Evolutionary conservation across 2,797 vertebrate genomes (phyloP).

Genomic region (Paguma larvata): DNA sequence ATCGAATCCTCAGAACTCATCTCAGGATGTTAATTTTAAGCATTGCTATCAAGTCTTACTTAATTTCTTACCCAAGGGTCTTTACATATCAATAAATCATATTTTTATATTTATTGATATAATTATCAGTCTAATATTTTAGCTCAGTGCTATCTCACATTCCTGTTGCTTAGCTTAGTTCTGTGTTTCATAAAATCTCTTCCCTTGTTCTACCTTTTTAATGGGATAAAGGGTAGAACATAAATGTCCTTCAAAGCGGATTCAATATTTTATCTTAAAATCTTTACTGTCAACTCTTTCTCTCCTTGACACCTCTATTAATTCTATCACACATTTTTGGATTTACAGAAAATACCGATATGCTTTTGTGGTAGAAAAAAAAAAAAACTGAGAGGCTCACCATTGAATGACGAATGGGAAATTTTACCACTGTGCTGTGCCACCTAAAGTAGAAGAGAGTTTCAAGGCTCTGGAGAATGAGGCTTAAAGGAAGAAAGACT

Average conservation of each 20-base stretch:
- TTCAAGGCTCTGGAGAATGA: not conserved
- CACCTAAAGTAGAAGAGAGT: not conserved
- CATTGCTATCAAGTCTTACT: constrained; percentile 31
- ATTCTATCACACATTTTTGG: not conserved
- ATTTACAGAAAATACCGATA: constrained; percentile 3
- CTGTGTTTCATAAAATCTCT: not conserved
- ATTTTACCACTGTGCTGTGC: fast-evolving
- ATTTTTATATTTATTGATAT: constrained; percentile 43
- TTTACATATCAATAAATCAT: constrained; percentile 12
- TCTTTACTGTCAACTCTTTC: not conserved
- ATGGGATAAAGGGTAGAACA: not conserved
- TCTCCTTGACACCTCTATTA: constrained; percentile 24
- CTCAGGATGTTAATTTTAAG: constrained; percentile 57
- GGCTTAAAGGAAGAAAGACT: not conserved
- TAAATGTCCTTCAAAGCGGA: constrained; percentile 40
- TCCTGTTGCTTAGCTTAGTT: not conserved
- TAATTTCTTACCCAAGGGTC: constrained; percentile 33
- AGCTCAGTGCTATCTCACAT: not conserved
- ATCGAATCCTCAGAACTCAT: not conserved
- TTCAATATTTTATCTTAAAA: constrained; percentile 53
- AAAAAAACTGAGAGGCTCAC: not conserved
- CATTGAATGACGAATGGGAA: not conserved
- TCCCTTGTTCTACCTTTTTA: not conserved
- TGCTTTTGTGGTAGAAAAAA: not conserved
- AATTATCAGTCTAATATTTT: constrained; percentile 48